Evolutionary conservation across 2,797 vertebrate genomes (phyloP).

Genomic region (Todus mexicanus): DNA sequence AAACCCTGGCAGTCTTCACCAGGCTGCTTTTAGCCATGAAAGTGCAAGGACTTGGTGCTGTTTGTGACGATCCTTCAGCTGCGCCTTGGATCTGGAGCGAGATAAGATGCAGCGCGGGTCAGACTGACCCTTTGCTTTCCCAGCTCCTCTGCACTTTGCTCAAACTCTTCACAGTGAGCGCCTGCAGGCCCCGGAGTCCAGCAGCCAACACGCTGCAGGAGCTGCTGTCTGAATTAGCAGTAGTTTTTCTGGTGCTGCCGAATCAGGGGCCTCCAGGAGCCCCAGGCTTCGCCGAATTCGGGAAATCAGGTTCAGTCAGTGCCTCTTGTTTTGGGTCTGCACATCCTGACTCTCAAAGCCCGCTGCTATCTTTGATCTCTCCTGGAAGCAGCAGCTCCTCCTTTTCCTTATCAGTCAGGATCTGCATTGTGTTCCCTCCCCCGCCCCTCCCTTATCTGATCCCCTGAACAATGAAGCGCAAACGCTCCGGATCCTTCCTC

Average conservation of each 20-base stretch:
- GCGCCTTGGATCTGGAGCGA: background rate
- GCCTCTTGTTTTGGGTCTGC: background rate
- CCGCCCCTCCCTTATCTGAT: constrained; percentile 30
- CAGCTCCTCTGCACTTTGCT: background rate
- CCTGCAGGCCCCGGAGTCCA: background rate
- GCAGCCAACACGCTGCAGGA: background rate
- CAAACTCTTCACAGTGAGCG: background rate
- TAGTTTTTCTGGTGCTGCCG: background rate
- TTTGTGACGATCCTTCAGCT: background rate
- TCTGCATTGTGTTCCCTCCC: constrained; percentile 35
- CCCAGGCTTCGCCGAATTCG: no score
- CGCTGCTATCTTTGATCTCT: constrained; percentile 8
- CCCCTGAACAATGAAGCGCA: constrained; percentile 7
- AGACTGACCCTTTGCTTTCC: background rate
- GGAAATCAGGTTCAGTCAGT: background rate
- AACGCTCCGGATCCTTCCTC: constrained; percentile 31
- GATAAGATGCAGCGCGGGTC: background rate
- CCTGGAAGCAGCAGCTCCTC: constrained; percentile 23
- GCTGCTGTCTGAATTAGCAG: background rate
- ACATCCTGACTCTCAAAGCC: background rate
- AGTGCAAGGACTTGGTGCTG: background rate
- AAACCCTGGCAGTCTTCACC: accelerated
- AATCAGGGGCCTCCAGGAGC: no score
- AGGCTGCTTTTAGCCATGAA: accelerated
- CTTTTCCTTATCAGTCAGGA: constrained; percentile 50